These are phyloP conservation scores for Tolypeutes matacus DNA, from an alignment of 2,797 vertebrate species.

Conservation along the genomic window DNA sequence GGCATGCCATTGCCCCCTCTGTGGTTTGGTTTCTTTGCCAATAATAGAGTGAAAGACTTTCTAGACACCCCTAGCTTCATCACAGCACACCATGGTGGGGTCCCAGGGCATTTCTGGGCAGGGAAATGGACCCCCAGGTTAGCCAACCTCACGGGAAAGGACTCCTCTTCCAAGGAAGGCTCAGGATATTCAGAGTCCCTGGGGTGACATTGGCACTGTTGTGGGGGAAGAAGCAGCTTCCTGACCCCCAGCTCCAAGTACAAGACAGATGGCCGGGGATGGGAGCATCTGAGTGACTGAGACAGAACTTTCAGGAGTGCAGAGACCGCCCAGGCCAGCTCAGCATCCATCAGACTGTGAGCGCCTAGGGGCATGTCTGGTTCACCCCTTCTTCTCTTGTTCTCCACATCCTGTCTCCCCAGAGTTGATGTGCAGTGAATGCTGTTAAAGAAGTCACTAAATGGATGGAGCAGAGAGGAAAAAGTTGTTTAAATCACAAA, in stretches of 20 bases:
- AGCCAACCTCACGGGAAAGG: neutral
- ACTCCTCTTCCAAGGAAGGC: neutral
- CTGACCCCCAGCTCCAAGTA: neutral
- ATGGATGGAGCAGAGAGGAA: neutral
- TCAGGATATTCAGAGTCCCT: neutral
- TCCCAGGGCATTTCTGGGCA: neutral
- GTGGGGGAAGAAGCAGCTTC: neutral
- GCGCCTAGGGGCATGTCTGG: constrained; percentile 12
- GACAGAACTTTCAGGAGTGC: neutral
- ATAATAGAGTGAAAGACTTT: neutral
- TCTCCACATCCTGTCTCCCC: constrained; percentile 19
- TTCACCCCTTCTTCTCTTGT: neutral
- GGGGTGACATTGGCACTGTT: rapidly evolving
- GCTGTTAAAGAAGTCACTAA: neutral
- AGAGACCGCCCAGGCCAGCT: neutral
- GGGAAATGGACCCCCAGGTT: neutral
- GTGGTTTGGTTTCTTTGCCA: neutral
- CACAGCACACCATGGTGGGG: rapidly evolving
- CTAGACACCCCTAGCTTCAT: neutral
- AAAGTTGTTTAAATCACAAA: neutral
- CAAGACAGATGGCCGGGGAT: constrained; percentile 42
- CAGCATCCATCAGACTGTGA: constrained; percentile 31
- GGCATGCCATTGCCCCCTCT: neutral
- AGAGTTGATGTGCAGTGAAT: neutral
- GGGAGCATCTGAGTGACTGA: neutral